Evolutionary conservation across 2,113 vertebrate species (phyloP), one percentile per base, ranked within the genome.

Genomic region (Prionailurus bengalensis): DNA sequence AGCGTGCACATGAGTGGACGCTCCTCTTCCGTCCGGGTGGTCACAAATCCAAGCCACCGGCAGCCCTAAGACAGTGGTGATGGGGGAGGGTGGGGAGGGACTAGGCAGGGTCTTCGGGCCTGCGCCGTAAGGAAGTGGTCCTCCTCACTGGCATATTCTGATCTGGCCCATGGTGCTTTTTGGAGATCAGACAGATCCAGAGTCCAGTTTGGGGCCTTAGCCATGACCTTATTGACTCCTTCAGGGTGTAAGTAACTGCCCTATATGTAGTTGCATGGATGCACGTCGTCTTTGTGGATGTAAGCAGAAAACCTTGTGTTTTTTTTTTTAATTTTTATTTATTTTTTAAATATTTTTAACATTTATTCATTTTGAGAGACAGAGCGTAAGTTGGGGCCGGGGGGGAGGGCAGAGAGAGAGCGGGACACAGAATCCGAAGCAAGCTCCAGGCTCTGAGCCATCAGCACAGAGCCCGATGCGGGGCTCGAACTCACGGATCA

Each of bases 221-320:
- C 0, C 3, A 7, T 66, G 25, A 23, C 31, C 31, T 48, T 21
- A 19, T 39, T 53, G 55, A 36, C 66, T 53, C 7, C 16, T 29
- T 25, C 27, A 6, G 14, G 7, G 5, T 80, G 3, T 89, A 27
- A 39, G 82, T 16, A 16, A 6, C 13, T 6, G 1, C 27, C 4
- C 13, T 23, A 1, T 8, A 14, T 13, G 25, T 25, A 14, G 42
- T 29, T 76, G 1, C 0, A 0, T 12, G 58, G 12, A 0, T 15
- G 53, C 31, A 11, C 0, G 31, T 2, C 27, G 80, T 89, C 42
- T 8, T 13, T 27, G 13, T 10, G 79, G 63, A 61, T n/a, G 70
- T 65, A 39, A 55, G 21, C 65, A 53, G 29, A 58, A 29, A n/a
- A 45, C 15, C 13, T 15, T 29, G 15, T 68, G 55, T 36, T 8